These are phyloP conservation scores for Rhinolophus ferrumequinum DNA, from an alignment of 2,113 vertebrate species.

Conservation along the genomic window DNA sequence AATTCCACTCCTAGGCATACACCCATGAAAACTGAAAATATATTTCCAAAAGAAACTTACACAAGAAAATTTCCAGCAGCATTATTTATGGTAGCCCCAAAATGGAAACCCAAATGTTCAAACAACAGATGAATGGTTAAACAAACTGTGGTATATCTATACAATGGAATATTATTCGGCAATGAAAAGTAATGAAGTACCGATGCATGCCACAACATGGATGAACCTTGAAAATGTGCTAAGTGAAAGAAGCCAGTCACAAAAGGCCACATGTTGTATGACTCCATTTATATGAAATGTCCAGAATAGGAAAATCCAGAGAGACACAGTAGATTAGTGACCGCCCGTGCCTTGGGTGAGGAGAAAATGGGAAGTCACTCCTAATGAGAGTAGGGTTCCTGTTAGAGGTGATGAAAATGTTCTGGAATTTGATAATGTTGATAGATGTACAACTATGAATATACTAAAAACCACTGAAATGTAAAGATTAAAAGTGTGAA, in stretches of 20 bases:
- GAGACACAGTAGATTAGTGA: neutral
- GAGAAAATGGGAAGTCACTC: neutral
- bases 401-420: neutral
- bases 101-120: neutral
- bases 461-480: neutral
- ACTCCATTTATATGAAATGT: neutral
- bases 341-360: neutral
- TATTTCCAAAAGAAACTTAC: neutral
- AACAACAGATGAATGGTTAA: neutral
- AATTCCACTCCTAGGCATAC: neutral
- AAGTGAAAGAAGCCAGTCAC: neutral
- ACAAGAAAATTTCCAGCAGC: neutral
- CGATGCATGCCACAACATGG: neutral
- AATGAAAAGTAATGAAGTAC: neutral
- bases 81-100: neutral
- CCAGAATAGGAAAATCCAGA: neutral
- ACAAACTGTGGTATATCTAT: neutral
- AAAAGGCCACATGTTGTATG: neutral
- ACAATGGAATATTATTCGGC: neutral
- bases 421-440: neutral
- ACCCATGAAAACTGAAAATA: neutral
- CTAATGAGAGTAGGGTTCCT: neutral
- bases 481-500: constrained; percentile 7
- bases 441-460: neutral
- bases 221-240: neutral